A percentile compares a stretch with the other conserved stretches of the same genome.
These are phyloP conservation scores for Apotomis turbidana DNA, from an alignment of 2,888 invertebrate genomes.

Conservation along the genomic window DNA sequence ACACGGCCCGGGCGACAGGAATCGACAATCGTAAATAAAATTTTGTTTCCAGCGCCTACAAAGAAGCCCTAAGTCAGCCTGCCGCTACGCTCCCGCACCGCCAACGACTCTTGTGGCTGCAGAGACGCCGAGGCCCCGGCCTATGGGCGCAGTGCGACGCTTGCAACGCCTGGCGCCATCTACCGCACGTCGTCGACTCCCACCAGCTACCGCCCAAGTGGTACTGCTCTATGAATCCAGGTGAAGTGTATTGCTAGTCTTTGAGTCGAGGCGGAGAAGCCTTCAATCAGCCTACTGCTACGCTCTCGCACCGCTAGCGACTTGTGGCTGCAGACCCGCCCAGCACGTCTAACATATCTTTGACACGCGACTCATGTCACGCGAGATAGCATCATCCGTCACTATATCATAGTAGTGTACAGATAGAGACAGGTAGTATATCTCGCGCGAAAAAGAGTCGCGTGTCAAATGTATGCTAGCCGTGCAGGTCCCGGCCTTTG, in stretches of 20 bases:
- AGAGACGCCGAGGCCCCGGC: conserved; percentile 74
- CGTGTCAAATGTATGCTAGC: no score
- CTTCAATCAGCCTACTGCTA: not conserved
- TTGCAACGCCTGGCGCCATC: conserved; percentile 85
- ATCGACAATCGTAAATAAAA: no score
- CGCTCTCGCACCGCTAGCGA: not conserved
- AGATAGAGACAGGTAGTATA: no score
- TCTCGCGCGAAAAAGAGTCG: no score
- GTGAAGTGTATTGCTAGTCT: conserved; percentile 55
- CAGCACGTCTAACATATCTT: conserved; percentile 48
- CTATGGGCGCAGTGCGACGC: conserved; percentile 85
- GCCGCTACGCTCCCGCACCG: conserved; percentile 58
- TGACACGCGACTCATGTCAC: no score
- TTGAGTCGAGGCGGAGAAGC: not conserved
- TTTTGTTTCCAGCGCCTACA: conserved; percentile 52
- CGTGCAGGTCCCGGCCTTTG: conserved; percentile 70
- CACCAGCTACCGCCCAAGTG: conserved; percentile 83
- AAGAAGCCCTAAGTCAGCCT: conserved; percentile 67
- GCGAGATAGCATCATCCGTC: no score
- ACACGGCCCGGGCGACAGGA: no score
- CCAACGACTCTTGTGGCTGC: conserved; percentile 75
- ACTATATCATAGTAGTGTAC: no score
- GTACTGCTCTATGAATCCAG: conserved; percentile 81
- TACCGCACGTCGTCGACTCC: conserved; percentile 80
- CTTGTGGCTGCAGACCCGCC: conserved; percentile 70